Evolutionary conservation across 2,797 vertebrate species (phyloP), one percentile per base, ranked within the genome.

Genomic region (Nannoperca obscura): DNA sequence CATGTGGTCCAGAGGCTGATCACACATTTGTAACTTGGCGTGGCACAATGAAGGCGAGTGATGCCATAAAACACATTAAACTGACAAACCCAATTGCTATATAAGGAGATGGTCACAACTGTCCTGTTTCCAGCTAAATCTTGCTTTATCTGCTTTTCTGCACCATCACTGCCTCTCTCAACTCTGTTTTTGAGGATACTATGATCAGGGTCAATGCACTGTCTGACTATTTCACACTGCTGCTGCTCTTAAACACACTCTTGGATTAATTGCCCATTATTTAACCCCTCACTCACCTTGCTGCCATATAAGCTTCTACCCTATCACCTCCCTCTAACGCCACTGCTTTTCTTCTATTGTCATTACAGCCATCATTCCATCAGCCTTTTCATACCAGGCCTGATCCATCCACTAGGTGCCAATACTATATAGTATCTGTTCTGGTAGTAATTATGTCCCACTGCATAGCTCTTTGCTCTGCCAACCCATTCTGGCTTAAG

Each of bases 21-120:
- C 63, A 65, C 58, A 54, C 30, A 71, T 66, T 32, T 12, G 55
- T 82, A 84, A 72, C 76, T 78, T 76, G 71, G 84, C 73, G 10
- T 58, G 44, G 22, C 22, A 14, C 19, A 46, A 76, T 55, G 24
- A 47, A 42, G 34, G 61, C 4, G 15, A 59, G 34, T 12, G 0
- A 17, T 20, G 54, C 7, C 71, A 42, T 76, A 71, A 85, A 86
- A 79, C 54, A 73, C 30, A 46, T 50, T n/a, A 19, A 62, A 69
- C 64, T 27, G 63, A 74, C 42, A 58, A 76, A 76, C 2, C 5
- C 38, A 32, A 8, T 20, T 50, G 20, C 40, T 63, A 17, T 0
- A 53, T 14, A 7, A 42, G 2, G 19, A 30, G n/a, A 42, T 12
- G 24, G 5, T 44, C 49, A 52, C 38, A 61, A 38, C 40, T 9